These are phyloP conservation scores for Astreopora myriophthalma DNA, from an alignment of 64 coral and sea anemone species.

Conservation along the genomic window DNA sequence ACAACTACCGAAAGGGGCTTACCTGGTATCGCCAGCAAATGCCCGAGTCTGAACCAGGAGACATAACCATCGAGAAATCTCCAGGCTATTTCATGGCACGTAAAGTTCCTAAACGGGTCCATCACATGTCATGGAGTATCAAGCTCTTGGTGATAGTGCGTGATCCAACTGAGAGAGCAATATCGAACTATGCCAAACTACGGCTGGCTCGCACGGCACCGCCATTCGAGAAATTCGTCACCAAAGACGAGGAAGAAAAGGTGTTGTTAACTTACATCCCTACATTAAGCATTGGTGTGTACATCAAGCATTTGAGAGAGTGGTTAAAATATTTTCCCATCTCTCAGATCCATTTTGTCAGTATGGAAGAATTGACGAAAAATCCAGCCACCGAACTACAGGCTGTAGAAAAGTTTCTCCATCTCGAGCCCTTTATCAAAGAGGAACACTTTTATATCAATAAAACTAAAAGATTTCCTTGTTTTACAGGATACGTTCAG, in stretches of 20 bases:
- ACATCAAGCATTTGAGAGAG: slow-evolving; percentile 60
- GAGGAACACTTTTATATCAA: slow-evolving; percentile 68
- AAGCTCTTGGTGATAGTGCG: slow-evolving; percentile 64
- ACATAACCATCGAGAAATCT: slow-evolving; percentile 63
- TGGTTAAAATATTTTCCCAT: slow-evolving; percentile 68
- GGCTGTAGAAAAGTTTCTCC: slow-evolving; percentile 67
- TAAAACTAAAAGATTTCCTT: slow-evolving; percentile 64
- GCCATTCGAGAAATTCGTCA: slow-evolving; percentile 32
- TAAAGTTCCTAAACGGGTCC: slow-evolving; percentile 37
- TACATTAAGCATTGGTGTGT: slow-evolving; percentile 56
- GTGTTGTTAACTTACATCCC: neutral
- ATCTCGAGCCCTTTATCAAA: slow-evolving; percentile 51
- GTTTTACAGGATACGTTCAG: neutral
- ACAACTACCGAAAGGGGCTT: slow-evolving; percentile 7
- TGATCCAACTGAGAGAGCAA: slow-evolving; percentile 60
- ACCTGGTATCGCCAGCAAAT: slow-evolving; percentile 52
- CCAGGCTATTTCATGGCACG: slow-evolving; percentile 60
- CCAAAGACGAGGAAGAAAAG: neutral
- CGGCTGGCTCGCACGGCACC: neutral
- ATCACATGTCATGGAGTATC: neutral
- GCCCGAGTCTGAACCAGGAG: slow-evolving; percentile 13
- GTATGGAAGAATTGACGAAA: slow-evolving; percentile 43
- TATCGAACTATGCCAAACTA: slow-evolving; percentile 70
- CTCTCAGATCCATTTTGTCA: slow-evolving; percentile 68
- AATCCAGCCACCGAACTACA: slow-evolving; percentile 45